phyloP scores from a whole-genome alignment of 2,113 vertebrate species.

The Hemiscyllium ocellatum region DNA sequence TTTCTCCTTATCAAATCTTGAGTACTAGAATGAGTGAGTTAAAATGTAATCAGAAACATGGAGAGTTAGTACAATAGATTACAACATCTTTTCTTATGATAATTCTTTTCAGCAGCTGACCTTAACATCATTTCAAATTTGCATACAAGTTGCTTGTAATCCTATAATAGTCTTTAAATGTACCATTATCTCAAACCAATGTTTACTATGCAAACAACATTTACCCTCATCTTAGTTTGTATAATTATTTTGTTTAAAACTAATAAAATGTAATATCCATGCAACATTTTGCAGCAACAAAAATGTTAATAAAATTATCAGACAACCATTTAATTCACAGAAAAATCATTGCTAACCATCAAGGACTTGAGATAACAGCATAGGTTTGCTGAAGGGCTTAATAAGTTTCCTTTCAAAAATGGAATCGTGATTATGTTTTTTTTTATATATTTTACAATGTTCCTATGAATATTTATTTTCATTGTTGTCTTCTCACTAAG shows the following conservation, averaged over 20 bases:
- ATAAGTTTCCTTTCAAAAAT: background rate
- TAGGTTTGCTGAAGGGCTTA: no score
- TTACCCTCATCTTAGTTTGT: background rate
- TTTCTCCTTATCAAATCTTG: background rate
- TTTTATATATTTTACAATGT: background rate
- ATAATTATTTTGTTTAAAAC: background rate
- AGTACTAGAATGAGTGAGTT: background rate
- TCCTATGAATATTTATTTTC: background rate
- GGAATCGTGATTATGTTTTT: background rate
- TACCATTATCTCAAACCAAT: background rate
- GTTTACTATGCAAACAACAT: background rate
- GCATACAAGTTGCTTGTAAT: background rate
- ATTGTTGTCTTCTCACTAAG: background rate
- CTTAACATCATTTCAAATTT: background rate
- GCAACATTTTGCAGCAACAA: background rate
- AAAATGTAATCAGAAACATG: background rate
- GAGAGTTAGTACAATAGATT: background rate
- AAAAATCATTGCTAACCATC: background rate
- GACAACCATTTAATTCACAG: background rate
- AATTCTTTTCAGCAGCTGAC: background rate
- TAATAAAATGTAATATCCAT: background rate
- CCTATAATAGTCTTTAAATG: background rate
- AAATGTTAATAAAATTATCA: background rate
- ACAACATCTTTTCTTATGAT: background rate
- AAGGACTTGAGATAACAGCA: background rate